These are phyloP conservation scores for Morinoia aosen DNA, from an alignment of 2,888 invertebrate genomes.

Conservation along the genomic window DNA sequence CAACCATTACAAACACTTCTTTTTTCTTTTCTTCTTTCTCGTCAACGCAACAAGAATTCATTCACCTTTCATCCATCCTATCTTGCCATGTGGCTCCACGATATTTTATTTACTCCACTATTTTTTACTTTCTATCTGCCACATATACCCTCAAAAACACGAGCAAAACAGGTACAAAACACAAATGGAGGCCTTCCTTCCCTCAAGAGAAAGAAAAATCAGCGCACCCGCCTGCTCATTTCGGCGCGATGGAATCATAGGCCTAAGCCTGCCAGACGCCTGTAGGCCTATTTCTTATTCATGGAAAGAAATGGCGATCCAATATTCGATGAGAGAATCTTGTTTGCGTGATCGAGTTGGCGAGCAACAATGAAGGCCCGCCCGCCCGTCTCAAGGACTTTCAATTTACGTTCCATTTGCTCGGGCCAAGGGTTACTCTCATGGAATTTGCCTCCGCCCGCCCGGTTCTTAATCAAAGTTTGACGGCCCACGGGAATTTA, in stretches of 20 bases:
- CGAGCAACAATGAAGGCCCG: neutral
- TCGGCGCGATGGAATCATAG: constrained; percentile 18
- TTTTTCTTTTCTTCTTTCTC: too few relatives aligned
- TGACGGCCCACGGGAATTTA: neutral
- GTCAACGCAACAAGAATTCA: too few relatives aligned
- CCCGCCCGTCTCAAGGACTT: neutral
- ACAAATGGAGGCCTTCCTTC: neutral
- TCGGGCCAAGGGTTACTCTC: neutral
- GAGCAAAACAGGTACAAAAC: too few relatives aligned
- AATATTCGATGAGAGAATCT: constrained; percentile 37
- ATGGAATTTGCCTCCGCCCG: neutral
- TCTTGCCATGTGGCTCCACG: too few relatives aligned
- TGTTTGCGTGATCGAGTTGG: constrained; percentile 37
- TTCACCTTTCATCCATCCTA: too few relatives aligned
- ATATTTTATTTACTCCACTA: too few relatives aligned
- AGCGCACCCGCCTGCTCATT: neutral
- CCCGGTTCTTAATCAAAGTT: neutral
- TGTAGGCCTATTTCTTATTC: constrained; percentile 39
- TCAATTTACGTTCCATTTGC: constrained; percentile 25
- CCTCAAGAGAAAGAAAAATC: neutral
- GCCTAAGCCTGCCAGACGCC: constrained; percentile 19
- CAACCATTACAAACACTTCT: too few relatives aligned
- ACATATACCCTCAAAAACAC: too few relatives aligned
- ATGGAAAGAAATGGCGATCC: constrained; percentile 40
- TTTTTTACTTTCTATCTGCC: too few relatives aligned